These are phyloP conservation scores for Leucoraja ocellata DNA, from an alignment of 2,797 vertebrate species.

Conservation along the genomic window DNA sequence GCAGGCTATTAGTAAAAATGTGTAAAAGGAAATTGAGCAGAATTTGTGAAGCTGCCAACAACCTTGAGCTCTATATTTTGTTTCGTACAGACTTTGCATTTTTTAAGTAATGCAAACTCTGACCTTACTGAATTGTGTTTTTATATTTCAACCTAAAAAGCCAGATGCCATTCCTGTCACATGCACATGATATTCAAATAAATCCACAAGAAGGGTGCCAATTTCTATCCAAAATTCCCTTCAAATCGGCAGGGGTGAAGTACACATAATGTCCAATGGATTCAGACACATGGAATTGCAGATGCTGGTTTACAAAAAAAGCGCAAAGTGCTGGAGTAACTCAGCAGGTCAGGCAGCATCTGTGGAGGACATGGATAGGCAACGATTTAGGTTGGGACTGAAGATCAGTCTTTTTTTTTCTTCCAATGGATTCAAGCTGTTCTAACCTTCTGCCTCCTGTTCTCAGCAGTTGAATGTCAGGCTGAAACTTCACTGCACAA, in stretches of 20 bases:
- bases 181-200: background rate
- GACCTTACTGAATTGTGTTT: background rate
- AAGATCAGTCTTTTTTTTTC: no score
- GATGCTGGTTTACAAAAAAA: no score
- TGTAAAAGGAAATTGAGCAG: background rate
- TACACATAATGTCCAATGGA: background rate
- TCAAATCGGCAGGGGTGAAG: background rate
- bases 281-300: no score
- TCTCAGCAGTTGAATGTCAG: background rate
- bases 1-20: background rate
- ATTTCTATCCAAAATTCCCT: background rate
- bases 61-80: background rate
- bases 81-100: background rate
- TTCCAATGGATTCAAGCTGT: no score
- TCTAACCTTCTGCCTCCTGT: background rate
- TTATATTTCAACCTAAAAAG: background rate
- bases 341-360: no score
- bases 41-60: background rate
- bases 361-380: no score
- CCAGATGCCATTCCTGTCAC: background rate
- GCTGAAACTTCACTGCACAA: background rate
- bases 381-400: no score
- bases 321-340: no score
- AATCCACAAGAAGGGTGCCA: background rate
- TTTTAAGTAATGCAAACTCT: background rate